Evolutionary conservation across 2,113 vertebrate genomes (phyloP), one percentile per base, ranked within the genome.

Genomic region (Cairina moschata): DNA sequence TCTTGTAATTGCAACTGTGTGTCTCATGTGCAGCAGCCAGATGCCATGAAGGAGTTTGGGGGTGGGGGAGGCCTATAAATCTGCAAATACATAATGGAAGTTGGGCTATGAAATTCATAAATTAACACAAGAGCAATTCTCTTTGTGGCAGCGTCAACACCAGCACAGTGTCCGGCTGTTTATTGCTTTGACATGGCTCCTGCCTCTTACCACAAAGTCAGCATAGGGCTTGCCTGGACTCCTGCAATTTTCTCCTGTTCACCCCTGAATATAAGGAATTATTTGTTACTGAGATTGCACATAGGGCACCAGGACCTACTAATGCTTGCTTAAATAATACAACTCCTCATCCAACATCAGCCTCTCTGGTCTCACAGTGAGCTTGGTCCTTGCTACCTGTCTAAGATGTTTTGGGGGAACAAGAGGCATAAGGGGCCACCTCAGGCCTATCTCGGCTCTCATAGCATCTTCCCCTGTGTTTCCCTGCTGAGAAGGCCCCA

Each of bases 31-130:
- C 52, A 72, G 73, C 73, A 82, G 69, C 69, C 88, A 89, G 86
- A 90, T 71, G 80, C 88, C 13, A 71, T 38, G 31, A 13, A 13
- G 10, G 18, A 16, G 21, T 18, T 18, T 16, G 21, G 22, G 26
- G 36, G 20, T 8, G 4, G 5, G 14, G 25, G 52, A 90, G 65
- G 86, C 58, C 77, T 84, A 31, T 88, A 92, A 90, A 87, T 87
- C 82, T 90, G 68, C 87, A 72, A 88, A 85, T 80, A 86, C 88
- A 48, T 79, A 89, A 96, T 93, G 77, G 88, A 83, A 65, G 52
- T 44, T 78, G 86, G 91, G 74, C 86, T 92, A 44, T 87, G 95
- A 86, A 94, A 94, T 86, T 69, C 83, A n/a, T 36, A 86, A 71
- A 87, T 91, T 84, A 86, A 66, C 48, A 52, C 5, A 17, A 74